Evolutionary conservation across 2,888 invertebrate species (phyloP).

Genomic region (Hypsopygia costalis): DNA sequence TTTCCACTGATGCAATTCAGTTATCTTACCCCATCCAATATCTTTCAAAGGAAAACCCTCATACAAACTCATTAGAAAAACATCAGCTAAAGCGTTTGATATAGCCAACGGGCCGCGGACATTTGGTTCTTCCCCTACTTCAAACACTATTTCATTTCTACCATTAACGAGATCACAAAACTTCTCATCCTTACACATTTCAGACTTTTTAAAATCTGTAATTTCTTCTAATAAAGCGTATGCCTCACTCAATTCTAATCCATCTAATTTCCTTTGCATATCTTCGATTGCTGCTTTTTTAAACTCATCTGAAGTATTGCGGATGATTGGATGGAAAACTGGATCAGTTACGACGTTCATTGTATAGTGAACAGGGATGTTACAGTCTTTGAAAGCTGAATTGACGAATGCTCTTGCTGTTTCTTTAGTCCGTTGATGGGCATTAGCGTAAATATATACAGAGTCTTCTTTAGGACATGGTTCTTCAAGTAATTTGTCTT

Average conservation of each 20-base stretch:
- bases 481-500: slow-evolving; percentile 31
- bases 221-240: slow-evolving; percentile 43
- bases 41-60: slow-evolving; percentile 43
- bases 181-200: slow-evolving; percentile 34
- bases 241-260: slow-evolving; percentile 30
- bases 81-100: slow-evolving; percentile 44
- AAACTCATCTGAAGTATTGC: slow-evolving; percentile 32
- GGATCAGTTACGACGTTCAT: slow-evolving; percentile 38
- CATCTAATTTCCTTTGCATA: slow-evolving; percentile 41
- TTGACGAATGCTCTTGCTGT: slow-evolving; percentile 48
- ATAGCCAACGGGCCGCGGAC: slow-evolving; percentile 43
- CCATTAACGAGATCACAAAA: slow-evolving; percentile 41
- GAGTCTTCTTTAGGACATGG: slow-evolving; percentile 37
- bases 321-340: slow-evolving; percentile 44
- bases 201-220: slow-evolving; percentile 42
- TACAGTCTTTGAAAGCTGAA: slow-evolving; percentile 49
- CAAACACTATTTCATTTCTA: slow-evolving; percentile 30
- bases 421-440: slow-evolving; percentile 44
- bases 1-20: slow-evolving; percentile 37
- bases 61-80: slow-evolving; percentile 60
- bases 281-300: slow-evolving; percentile 30
- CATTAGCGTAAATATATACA: slow-evolving; percentile 52
- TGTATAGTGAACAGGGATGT: slow-evolving; percentile 34
- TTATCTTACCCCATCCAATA: slow-evolving; percentile 57
- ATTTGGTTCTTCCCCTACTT: slow-evolving; percentile 44